These are phyloP conservation scores for Sturnira hondurensis DNA, from an alignment of 2,113 vertebrate species.

Conservation along the genomic window DNA sequence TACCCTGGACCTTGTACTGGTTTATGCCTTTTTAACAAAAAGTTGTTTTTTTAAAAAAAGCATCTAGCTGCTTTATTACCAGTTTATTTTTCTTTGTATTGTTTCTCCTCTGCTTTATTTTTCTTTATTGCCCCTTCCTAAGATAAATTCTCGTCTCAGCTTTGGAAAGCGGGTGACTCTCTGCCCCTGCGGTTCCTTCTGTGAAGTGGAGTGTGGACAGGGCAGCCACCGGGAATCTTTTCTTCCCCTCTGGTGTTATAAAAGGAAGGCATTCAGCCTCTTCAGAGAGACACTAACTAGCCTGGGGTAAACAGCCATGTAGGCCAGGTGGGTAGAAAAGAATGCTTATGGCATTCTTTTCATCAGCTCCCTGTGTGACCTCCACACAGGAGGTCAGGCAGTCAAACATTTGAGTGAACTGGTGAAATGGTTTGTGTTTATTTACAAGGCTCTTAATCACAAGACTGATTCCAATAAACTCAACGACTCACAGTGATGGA, in stretches of 20 bases:
- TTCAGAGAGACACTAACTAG: background rate
- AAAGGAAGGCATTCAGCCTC: background rate
- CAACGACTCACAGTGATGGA: background rate
- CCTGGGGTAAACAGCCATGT: background rate
- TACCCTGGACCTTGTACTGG: background rate
- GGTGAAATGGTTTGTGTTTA: conserved; percentile 45
- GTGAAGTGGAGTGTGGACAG: background rate
- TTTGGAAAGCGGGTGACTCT: background rate
- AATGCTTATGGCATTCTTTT: conserved; percentile 47
- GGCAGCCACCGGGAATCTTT: background rate
- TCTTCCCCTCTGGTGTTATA: background rate
- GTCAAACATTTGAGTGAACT: conserved; percentile 41
- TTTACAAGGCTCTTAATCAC: conserved; percentile 52
- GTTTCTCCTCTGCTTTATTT: background rate
- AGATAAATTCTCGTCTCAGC: background rate
- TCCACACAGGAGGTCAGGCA: conserved; percentile 38
- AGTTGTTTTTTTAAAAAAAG: background rate
- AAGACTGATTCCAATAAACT: conserved; percentile 47
- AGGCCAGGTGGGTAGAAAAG: conserved; percentile 42
- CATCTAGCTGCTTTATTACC: background rate
- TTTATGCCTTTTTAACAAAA: background rate
- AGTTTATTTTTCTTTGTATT: background rate
- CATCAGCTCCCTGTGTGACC: background rate
- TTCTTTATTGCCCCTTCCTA: background rate
- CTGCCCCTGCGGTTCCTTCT: background rate